phyloP scores from a whole-genome alignment of 2,797 vertebrate species.

The Ctenosaura bakeri region DNA sequence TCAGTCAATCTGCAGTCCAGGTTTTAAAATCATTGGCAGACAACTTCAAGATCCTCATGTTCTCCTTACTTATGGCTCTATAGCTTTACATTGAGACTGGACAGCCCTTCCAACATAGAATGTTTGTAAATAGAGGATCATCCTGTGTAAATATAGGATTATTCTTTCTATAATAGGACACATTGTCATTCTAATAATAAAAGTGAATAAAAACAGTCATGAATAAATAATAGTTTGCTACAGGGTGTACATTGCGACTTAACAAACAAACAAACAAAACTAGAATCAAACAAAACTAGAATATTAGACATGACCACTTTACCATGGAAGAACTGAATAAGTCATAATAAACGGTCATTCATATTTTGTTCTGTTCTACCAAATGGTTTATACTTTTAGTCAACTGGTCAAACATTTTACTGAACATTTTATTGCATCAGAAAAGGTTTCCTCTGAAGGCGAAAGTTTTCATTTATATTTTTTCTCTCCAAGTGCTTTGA shows the following conservation, averaged over 20 bases:
- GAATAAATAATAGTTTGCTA: not conserved
- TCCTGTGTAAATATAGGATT: not conserved
- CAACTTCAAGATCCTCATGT: too few relatives aligned
- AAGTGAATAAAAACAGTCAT: not conserved
- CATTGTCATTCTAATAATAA: not conserved
- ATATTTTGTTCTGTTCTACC: not conserved
- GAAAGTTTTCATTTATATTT: not conserved
- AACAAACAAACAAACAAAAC: not conserved
- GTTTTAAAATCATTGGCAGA: too few relatives aligned
- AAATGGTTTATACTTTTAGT: too few relatives aligned
- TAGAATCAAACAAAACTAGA: not conserved
- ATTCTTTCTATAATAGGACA: not conserved
- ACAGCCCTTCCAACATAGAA: not conserved
- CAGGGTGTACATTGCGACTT: too few relatives aligned
- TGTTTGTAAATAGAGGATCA: not conserved
- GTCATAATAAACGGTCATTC: not conserved
- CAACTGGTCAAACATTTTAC: not conserved
- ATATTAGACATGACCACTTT: not conserved
- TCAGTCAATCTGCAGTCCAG: too few relatives aligned
- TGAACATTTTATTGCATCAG: not conserved
- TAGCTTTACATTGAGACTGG: not conserved
- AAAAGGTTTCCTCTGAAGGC: not conserved
- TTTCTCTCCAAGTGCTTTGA: not conserved
- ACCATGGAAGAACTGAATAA: not conserved
- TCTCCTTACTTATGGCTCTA: not conserved